These are phyloP conservation scores for Meliscaeva auricollis DNA, from an alignment of 2,888 invertebrate species.

Conservation along the genomic window DNA sequence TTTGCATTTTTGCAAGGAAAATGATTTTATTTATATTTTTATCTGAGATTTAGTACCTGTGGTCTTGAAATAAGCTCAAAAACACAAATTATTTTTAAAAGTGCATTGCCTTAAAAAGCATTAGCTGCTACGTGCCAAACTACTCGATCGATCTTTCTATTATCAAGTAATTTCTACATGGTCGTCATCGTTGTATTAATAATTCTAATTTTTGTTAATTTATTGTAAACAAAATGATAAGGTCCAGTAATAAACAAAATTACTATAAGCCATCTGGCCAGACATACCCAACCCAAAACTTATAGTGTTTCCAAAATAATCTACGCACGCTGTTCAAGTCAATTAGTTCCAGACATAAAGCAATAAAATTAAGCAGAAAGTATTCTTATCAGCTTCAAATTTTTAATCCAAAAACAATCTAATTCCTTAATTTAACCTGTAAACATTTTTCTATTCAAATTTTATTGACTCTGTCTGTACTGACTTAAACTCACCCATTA, in stretches of 20 bases:
- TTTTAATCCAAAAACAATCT: slow-evolving; percentile 11
- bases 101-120: neutral
- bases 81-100: too few species aligned
- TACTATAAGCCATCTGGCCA: neutral
- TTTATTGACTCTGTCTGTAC: neutral
- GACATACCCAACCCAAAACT: neutral
- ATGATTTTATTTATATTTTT: too few species aligned
- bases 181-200: neutral
- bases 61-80: too few species aligned
- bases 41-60: too few species aligned
- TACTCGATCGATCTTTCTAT: neutral
- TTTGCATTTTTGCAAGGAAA: too few species aligned
- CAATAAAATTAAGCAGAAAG: slow-evolving; percentile 4
- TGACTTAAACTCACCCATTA: too few species aligned
- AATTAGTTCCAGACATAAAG: slow-evolving; percentile 34
- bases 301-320: slow-evolving; percentile 6
- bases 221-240: slow-evolving; percentile 17
- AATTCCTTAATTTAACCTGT: slow-evolving; percentile 11
- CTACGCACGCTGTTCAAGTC: neutral
- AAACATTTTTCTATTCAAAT: slow-evolving; percentile 4
- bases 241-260: neutral
- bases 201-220: neutral
- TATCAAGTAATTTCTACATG: neutral
- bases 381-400: slow-evolving; percentile 17
- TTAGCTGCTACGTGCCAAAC: neutral